Conservation (phyloP, 2,888 invertebrate species). For the Drosophila histrio region DNA sequence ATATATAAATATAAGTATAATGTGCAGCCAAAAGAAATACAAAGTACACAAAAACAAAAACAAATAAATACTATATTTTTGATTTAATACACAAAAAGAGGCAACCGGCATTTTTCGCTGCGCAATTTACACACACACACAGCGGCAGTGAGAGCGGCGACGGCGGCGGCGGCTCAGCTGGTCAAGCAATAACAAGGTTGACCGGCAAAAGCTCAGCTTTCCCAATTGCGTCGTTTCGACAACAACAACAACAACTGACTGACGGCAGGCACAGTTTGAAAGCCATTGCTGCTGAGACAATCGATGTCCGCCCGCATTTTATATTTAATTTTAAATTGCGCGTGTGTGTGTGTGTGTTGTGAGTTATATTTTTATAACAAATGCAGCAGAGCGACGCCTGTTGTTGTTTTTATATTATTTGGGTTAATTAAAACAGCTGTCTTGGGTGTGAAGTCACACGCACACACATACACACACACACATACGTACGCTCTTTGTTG, state of each 20-base stretch:
- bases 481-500: slow-evolving; percentile 27
- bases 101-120: slow-evolving; percentile 72
- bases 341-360: not conserved
- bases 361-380: slow-evolving; percentile 38
- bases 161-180: slow-evolving; percentile 61
- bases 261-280: too few species aligned
- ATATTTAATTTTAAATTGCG: slow-evolving; percentile 25
- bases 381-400: slow-evolving; percentile 14
- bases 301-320: slow-evolving; percentile 21
- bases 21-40: slow-evolving; percentile 6
- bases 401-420: slow-evolving; percentile 51
- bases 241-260: slow-evolving; percentile 16
- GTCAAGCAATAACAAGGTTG: slow-evolving; percentile 67
- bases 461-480: slow-evolving; percentile 17
- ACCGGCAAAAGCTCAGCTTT: slow-evolving; percentile 71
- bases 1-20: slow-evolving; percentile 1
- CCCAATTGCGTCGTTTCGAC: slow-evolving; percentile 68
- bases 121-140: slow-evolving; percentile 61
- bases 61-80: slow-evolving; percentile 19
- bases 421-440: slow-evolving; percentile 78
- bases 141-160: not conserved
- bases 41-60: slow-evolving; percentile 13
- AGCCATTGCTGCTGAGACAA: slow-evolving; percentile 19
- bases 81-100: slow-evolving; percentile 40
- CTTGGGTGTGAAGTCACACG: slow-evolving; percentile 47